A percentile compares a stretch with the other conserved stretches of the same genome.
Conservation (phyloP, 35 echinoderm and acorn worm genomes). For the Apostichopus parvimensis region DNA sequence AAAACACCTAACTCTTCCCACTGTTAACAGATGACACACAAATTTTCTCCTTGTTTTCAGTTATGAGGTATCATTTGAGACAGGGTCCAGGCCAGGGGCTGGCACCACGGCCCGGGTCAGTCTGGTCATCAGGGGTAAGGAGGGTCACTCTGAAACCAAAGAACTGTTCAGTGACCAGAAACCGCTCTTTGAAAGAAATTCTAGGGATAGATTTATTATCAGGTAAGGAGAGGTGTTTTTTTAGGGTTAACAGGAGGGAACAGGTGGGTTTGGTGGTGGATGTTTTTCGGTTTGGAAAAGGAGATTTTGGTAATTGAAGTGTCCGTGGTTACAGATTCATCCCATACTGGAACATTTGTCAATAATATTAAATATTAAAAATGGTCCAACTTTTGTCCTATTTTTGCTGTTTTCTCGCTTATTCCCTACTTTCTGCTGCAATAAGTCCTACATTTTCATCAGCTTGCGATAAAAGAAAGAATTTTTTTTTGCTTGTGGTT, state of each 20-base stretch:
- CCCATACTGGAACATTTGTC: too few species aligned
- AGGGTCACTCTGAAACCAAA: conserved; percentile 93
- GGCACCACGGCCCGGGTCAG: conserved; percentile 87
- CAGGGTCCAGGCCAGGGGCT: conserved; percentile 85
- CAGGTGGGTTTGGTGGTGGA: too few species aligned
- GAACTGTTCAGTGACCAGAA: conserved; percentile 77
- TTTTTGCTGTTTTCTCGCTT: too few species aligned
- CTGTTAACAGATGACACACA: too few species aligned
- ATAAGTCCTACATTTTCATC: too few species aligned
- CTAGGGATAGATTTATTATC: conserved; percentile 91
- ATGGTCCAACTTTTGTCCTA: background rate
- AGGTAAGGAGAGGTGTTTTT: conserved; percentile 57
- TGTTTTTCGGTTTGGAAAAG: background rate
- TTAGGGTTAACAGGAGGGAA: too few species aligned
- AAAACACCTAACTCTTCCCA: too few species aligned
- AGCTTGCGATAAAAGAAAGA: too few species aligned
- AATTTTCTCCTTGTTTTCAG: conserved; percentile 46
- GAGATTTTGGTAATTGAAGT: background rate
- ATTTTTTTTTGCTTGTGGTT: too few species aligned
- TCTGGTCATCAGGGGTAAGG: conserved; percentile 80
- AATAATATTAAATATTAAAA: background rate
- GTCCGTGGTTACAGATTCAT: too few species aligned
- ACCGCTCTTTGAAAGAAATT: conserved; percentile 92
- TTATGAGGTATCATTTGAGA: conserved; percentile 96
- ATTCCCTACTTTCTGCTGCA: too few species aligned